These are phyloP conservation scores for Sinelater perroti DNA, from an alignment of 2,888 invertebrate species.

Conservation along the genomic window DNA sequence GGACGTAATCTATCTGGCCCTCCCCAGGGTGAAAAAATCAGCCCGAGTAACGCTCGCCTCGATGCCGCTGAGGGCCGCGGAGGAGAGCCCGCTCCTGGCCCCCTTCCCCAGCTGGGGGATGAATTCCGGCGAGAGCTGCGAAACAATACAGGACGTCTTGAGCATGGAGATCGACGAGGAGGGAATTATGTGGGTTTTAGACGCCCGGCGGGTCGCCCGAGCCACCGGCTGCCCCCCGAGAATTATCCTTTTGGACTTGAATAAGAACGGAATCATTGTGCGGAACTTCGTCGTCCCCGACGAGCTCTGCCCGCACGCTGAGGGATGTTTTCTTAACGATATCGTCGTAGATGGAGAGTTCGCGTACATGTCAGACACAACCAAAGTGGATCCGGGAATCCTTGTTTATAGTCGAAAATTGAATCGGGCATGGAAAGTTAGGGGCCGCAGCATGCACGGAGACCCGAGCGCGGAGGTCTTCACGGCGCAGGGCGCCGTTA, in stretches of 20 bases:
- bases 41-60: conserved; percentile 72
- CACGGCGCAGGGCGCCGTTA: conserved; percentile 65
- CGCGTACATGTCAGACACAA: conserved; percentile 75
- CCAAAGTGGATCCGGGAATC: conserved; percentile 70
- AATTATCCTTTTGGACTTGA: conserved; percentile 71
- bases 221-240: conserved; percentile 69
- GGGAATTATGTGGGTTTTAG: conserved; percentile 72
- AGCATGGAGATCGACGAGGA: conserved; percentile 74
- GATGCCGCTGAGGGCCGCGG: conserved; percentile 60
- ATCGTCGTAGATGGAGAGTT: conserved; percentile 71
- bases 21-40: conserved; percentile 66
- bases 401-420: conserved; percentile 71
- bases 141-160: conserved; percentile 73
- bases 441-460: conserved; percentile 70
- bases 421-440: conserved; percentile 71
- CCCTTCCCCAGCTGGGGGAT: conserved; percentile 75
- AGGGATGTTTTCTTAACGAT: conserved; percentile 70
- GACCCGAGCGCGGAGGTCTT: conserved; percentile 66
- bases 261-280: conserved; percentile 65
- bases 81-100: conserved; percentile 65
- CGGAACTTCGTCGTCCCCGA: conserved; percentile 67
- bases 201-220: conserved; percentile 68
- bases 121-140: conserved; percentile 70
- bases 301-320: conserved; percentile 65
- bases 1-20: conserved; percentile 67